Evolutionary conservation across 2,797 vertebrate genomes (phyloP).

Genomic region (Calcarius lapponicus): DNA sequence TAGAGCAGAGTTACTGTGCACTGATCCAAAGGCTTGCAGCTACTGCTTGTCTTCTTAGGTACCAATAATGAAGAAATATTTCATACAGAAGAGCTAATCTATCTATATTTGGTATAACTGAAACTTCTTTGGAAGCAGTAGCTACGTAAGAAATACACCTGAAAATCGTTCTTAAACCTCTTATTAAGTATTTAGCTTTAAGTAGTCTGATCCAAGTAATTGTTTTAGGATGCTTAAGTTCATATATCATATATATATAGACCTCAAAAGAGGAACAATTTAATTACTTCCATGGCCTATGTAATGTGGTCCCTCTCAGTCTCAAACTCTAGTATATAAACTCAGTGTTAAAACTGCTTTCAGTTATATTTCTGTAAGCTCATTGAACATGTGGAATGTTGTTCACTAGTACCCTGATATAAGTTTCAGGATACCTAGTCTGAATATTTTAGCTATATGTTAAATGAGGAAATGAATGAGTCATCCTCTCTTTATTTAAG

Average conservation of each 20-base stretch:
- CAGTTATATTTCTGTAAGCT: neutral
- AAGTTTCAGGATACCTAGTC: neutral
- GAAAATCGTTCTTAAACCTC: neutral
- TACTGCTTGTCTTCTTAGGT: neutral
- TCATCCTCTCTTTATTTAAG: neutral
- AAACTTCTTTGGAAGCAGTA: neutral
- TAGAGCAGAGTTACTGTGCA: neutral
- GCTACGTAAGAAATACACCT: neutral
- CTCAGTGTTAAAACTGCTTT: neutral
- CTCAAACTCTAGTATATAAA: neutral
- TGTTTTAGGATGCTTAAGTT: neutral
- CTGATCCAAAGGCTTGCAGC: neutral
- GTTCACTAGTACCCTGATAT: neutral
- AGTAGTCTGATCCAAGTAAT: neutral
- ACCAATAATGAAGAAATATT: neutral
- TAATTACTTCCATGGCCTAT: neutral
- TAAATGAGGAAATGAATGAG: neutral
- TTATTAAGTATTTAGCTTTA: neutral
- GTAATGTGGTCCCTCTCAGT: neutral
- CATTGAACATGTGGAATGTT: neutral
- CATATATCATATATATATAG: neutral
- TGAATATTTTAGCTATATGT: neutral
- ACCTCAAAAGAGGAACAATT: neutral
- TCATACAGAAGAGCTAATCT: neutral
- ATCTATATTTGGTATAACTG: neutral